A percentile compares a stretch with the other conserved stretches of the same genome.
Evolutionary conservation across 2,113 vertebrate species (phyloP).

Genomic region (Scatophagus argus): DNA sequence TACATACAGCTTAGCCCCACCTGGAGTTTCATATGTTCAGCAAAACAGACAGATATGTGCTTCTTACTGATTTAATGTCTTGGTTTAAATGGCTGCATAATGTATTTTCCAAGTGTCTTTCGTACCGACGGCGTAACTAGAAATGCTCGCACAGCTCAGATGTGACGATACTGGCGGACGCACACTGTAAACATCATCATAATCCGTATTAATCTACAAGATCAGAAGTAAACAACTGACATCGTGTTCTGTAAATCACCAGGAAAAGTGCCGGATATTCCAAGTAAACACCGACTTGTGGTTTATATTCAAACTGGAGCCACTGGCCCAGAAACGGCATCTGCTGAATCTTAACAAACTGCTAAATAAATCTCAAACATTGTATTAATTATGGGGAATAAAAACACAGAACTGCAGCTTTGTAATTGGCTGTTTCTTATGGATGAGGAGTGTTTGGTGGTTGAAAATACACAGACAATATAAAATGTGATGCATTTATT

Average conservation of each 20-base stretch:
- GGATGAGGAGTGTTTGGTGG: conserved; percentile 8
- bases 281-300: conserved; percentile 39
- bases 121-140: background rate
- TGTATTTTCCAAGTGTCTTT: background rate
- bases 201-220: conserved; percentile 60
- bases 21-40: conserved; percentile 18
- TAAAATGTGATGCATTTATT: conserved; percentile 19
- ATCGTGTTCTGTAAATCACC: conserved; percentile 61
- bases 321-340: conserved; percentile 48
- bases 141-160: conserved; percentile 26
- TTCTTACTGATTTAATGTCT: conserved; percentile 17
- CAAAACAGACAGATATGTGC: conserved; percentile 14
- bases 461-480: conserved; percentile 3
- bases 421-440: background rate
- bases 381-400: conserved; percentile 53
- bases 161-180: conserved; percentile 26
- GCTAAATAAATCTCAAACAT: conserved; percentile 48
- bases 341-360: conserved; percentile 64
- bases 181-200: conserved; percentile 46
- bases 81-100: conserved; percentile 20
- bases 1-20: conserved; percentile 13
- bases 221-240: conserved; percentile 56
- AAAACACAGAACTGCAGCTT: conserved; percentile 17
- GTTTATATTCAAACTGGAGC: conserved; percentile 58
- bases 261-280: conserved; percentile 44